Evolutionary conservation across 2,113 vertebrate species (phyloP).

Genomic region (Fulmarus glacialis): DNA sequence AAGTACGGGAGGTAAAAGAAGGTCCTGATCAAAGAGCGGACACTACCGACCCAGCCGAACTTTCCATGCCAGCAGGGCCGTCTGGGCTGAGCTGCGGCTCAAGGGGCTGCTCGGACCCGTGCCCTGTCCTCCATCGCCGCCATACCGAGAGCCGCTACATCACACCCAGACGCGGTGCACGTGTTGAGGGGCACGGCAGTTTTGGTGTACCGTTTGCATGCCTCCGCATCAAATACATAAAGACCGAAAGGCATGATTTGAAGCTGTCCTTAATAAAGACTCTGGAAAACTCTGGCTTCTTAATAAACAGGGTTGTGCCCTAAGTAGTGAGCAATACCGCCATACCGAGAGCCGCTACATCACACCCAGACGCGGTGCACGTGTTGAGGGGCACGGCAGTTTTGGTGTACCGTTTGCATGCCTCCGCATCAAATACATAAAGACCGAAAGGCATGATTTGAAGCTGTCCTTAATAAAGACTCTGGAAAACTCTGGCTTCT

Average conservation of each 20-base stretch:
- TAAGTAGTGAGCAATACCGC: slow-evolving; percentile 5
- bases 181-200: not conserved
- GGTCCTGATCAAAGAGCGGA: not conserved
- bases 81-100: not conserved
- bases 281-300: slow-evolving; percentile 1
- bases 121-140: not conserved
- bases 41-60: not conserved
- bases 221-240: not conserved
- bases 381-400: not conserved
- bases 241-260: not conserved
- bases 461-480: not conserved
- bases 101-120: not conserved
- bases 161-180: rapidly evolving
- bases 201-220: not conserved
- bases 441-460: not conserved
- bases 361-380: rapidly evolving
- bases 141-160: rapidly evolving
- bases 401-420: not conserved
- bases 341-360: rapidly evolving
- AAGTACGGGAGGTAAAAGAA: not conserved
- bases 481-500: slow-evolving; percentile 1
- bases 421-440: not conserved
- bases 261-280: not conserved
- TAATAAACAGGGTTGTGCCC: slow-evolving; percentile 42
- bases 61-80: rapidly evolving